Conservation (phyloP, 2,888 invertebrate genomes). For the Chrysotoxum bicinctum region DNA sequence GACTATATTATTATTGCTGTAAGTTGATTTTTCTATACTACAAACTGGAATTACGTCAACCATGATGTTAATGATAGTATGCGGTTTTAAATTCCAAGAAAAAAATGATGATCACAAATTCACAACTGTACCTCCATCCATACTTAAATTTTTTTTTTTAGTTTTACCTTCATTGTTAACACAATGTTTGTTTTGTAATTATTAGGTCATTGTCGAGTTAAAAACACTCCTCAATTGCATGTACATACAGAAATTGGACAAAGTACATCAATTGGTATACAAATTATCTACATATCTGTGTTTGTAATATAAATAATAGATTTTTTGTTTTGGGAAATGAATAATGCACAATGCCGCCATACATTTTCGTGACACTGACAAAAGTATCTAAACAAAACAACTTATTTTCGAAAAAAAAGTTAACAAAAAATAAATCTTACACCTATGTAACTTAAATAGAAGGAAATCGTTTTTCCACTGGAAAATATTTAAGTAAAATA, state of each 20-base stretch:
- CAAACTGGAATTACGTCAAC: background rate
- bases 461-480: too few relatives aligned
- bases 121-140: conserved; percentile 9
- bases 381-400: background rate
- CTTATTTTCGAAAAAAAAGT: background rate
- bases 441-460: too few relatives aligned
- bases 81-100: conserved; percentile 5
- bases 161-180: background rate
- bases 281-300: background rate
- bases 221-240: conserved; percentile 7
- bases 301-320: background rate
- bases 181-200: conserved; percentile 16
- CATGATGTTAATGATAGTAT: background rate
- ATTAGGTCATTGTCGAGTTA: conserved; percentile 10
- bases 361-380: background rate
- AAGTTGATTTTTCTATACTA: background rate
- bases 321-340: background rate
- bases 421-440: too few relatives aligned
- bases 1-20: background rate
- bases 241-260: background rate
- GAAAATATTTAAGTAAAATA: too few relatives aligned
- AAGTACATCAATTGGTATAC: background rate
- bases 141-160: background rate
- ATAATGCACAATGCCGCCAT: background rate
- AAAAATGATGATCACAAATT: background rate